Evolutionary conservation across 2,888 invertebrate genomes (phyloP), one percentile per base, ranked within the genome.

Genomic region (Alcis repandata): DNA sequence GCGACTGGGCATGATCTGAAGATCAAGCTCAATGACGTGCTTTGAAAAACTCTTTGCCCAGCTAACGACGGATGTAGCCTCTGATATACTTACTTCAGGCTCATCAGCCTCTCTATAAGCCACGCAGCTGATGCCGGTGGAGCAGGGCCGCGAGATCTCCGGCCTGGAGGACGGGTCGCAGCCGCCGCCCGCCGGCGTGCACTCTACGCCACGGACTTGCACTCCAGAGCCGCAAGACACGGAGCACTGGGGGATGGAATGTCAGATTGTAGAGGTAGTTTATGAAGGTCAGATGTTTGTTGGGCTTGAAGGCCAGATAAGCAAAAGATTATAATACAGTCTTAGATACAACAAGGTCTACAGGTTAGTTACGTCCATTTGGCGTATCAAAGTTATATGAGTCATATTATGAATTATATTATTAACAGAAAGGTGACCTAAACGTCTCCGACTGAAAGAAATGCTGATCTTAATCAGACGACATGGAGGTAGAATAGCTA

Each of bases 201-300:
- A 98, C 80, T 97, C 96, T 56, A 98, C 96, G 38, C 95, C 95
- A 17, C 98, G 95, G 22, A 96, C 96, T 88, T 97, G 97, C 36
- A 96, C 93, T 0, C 98, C 98, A 82, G 95, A 97, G 10, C 98
- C 98, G 83, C 98, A 99, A 10, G 97, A 97, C 10, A 97, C 97
- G n/a, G 98, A 98, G 84, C 99, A 99, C 98, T 98, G 92, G 36
- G 36, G 64, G 27, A 38, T 3, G n/a, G 59, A 19, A 38, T n/a
- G 11, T 22, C 1, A 7, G 8, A 22, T 19, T 20, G 20, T 11
- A 20, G 10, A 7, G 20, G 7, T 17, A 41, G 17, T 17, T 41
- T 41, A 27, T 27, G 27, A 6, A 27, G 6, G 6, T 27, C 27
- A 4, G 2, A 27, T 27, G 6, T 27, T 27, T 27, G 2, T n/a